Conservation (phyloP, 2,888 invertebrate species). For the Neocrepidodera transversa region DNA sequence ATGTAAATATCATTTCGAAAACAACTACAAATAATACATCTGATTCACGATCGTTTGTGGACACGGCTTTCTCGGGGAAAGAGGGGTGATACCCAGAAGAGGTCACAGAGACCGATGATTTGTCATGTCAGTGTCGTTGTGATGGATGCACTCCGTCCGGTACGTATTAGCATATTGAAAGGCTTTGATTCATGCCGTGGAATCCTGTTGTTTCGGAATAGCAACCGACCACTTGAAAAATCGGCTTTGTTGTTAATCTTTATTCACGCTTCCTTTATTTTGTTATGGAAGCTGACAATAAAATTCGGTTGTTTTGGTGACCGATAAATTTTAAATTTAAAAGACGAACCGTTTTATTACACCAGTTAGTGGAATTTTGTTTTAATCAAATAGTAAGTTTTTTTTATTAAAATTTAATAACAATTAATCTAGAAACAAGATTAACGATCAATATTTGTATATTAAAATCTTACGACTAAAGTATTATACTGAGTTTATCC, state of each 20-base stretch:
- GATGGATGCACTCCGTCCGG: slow-evolving; percentile 56
- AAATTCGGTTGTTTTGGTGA: slow-evolving; percentile 5
- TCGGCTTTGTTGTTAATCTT: slow-evolving; percentile 21
- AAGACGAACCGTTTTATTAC: too few species aligned
- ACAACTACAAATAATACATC: neutral
- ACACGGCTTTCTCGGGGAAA: too few species aligned
- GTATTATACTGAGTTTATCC: too few species aligned
- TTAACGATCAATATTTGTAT: too few species aligned
- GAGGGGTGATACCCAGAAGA: neutral
- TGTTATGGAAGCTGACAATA: neutral
- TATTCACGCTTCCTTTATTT: slow-evolving; percentile 6
- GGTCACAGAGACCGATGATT: slow-evolving; percentile 50
- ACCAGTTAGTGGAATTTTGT: too few species aligned
- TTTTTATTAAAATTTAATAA: too few species aligned
- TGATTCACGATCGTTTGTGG: neutral
- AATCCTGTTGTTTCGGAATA: slow-evolving; percentile 57
- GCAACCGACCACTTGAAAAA: slow-evolving; percentile 44
- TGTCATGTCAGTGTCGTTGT: slow-evolving; percentile 60
- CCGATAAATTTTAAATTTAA: too few species aligned
- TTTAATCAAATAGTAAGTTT: too few species aligned
- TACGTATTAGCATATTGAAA: slow-evolving; percentile 60
- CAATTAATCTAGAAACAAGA: too few species aligned
- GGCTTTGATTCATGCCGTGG: slow-evolving; percentile 57
- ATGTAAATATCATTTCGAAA: slow-evolving; percentile 2
- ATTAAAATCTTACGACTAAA: too few species aligned